Percentiles rank a stretch among this genome's conserved stretches.
phyloP scores from a whole-genome alignment of 2,888 invertebrate species.

The Synergus gifuensis region DNA sequence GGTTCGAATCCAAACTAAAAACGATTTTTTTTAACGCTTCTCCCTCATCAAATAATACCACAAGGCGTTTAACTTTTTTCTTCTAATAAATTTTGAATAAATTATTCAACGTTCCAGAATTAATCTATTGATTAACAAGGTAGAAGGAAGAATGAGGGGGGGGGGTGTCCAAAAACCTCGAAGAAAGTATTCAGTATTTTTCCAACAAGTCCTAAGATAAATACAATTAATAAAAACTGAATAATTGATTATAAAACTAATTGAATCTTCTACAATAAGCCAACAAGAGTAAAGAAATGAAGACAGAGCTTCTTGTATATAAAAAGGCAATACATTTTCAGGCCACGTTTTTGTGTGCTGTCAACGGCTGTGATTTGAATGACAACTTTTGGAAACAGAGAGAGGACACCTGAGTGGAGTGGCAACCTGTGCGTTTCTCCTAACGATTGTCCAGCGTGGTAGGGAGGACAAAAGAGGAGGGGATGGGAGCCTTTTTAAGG shows the following conservation, averaged over 20 bases:
- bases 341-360: not conserved
- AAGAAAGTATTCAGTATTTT: no score
- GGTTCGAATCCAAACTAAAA: constrained; percentile 6
- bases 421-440: constrained; percentile 38
- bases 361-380: constrained; percentile 4
- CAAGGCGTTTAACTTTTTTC: no score
- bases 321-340: constrained; percentile 5
- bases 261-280: not conserved
- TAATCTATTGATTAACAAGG: no score
- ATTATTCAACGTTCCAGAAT: no score
- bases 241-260: not conserved
- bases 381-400: constrained; percentile 6
- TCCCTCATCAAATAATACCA: no score
- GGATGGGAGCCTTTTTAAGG: constrained; percentile 45
- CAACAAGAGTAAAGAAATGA: not conserved
- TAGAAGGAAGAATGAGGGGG: no score
- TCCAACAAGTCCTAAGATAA: not conserved
- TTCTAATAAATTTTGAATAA: no score
- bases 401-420: constrained; percentile 18
- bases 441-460: constrained; percentile 12
- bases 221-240: not conserved
- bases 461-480: constrained; percentile 36
- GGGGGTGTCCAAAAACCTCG: no score
- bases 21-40: no score
- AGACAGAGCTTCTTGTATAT: not conserved